Base-by-base conservation (phyloP, 1,140 invertebrate species). In the Zophobas atratus region DNA sequence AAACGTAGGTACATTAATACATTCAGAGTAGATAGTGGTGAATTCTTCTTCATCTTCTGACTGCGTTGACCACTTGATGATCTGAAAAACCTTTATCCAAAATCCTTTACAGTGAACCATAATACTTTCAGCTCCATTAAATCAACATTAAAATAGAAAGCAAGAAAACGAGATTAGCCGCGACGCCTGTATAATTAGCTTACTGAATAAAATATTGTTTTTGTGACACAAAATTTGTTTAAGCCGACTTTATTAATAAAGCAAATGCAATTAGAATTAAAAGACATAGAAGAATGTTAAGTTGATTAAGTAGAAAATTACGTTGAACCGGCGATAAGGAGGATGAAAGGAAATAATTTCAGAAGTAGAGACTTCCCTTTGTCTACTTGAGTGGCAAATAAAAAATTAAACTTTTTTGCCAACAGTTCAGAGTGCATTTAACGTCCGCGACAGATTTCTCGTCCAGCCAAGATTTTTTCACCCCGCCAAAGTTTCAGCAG, bases 291-390 rank as follows among this genome's bases (percentile, higher is more conserved):
- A 51, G n/a, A 51, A 51, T 51, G 6, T 51, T 20, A 20, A 51
- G 4, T 51, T 51, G 49, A 51, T 51, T 51, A 51, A 4, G 4
- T 51, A 51, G n/a, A 20, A 51, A 51, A 51, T 51, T 51, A 51
- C 6, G 49, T 51, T 51, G 20, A 51, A 51, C n/a, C 49, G 49
- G n/a, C 3, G 49, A 51, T 51, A 20, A 51, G n/a, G 20, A 51
- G 49, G n/a, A 51, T 51, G n/a, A 51, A 51, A 20, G 3, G 49
- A 20, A 51, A 51, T 20, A 51, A 51, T 51, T 51, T 20, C 49
- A 4, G 20, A 20, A 20, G 3, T 6, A 20, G n/a, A 6, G 49
- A 20, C n/a, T 4, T 51, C 2, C 20, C 49, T 51, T 51, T 51
- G 49, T 51, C 43, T 4, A 46, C 49, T 51, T 20, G 2, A 51